A percentile compares a stretch with the other conserved stretches of the same genome.
These are phyloP conservation scores for Papilio protenor DNA, from an alignment of 2,888 invertebrate species.

Conservation along the genomic window DNA sequence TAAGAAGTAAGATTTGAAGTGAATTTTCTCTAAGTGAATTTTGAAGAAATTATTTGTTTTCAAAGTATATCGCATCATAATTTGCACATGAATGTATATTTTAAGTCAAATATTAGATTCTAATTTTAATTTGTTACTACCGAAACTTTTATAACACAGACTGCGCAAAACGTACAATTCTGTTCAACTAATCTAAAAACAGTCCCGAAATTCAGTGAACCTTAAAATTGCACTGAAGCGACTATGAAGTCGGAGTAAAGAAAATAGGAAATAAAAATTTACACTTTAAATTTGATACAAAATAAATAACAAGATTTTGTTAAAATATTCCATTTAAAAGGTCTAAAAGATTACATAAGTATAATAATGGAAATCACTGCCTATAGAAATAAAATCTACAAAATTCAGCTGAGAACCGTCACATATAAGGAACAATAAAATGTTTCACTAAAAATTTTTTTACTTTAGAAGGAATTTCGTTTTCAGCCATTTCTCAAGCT, in stretches of 20 bases:
- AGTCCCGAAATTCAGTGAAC: constrained; percentile 29
- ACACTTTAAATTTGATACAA: neutral
- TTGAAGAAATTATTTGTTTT: too few species aligned
- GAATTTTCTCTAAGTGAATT: too few species aligned
- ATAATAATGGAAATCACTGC: neutral
- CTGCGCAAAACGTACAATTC: constrained; percentile 12
- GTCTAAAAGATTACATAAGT: too few species aligned
- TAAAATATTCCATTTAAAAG: too few species aligned
- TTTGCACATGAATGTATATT: neutral
- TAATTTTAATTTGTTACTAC: neutral
- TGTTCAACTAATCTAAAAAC: constrained; percentile 25
- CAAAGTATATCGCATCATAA: too few species aligned
- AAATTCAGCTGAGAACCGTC: neutral
- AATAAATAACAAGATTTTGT: neutral
- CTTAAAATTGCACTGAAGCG: constrained; percentile 31
- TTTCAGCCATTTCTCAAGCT: constrained; percentile 25
- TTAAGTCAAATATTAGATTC: neutral
- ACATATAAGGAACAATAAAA: neutral
- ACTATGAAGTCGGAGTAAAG: neutral
- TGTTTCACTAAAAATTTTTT: constrained; percentile 16
- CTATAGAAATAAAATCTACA: neutral
- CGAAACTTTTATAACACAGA: neutral
- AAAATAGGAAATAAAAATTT: neutral
- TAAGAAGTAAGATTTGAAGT: too few species aligned
- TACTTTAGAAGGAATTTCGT: constrained; percentile 17